Evolutionary conservation across 1,140 invertebrate species (phyloP).

Genomic region (Drosophila pseudoananassae): DNA sequence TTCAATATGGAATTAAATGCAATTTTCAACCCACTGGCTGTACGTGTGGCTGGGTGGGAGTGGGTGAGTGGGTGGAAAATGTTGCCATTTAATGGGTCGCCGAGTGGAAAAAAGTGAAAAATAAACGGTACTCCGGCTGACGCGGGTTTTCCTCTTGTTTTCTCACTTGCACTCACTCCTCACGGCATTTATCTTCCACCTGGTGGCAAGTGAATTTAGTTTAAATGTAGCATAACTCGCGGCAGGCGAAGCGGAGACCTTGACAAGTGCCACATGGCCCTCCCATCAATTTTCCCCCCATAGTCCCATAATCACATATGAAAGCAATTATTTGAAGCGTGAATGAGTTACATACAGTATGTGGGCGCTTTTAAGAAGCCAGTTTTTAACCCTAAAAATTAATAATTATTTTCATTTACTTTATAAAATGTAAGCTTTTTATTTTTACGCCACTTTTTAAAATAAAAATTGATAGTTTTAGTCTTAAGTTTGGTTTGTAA

Average conservation of each 20-base stretch:
- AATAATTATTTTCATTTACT: neutral
- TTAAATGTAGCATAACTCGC: slow-evolving; percentile 61
- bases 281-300: neutral
- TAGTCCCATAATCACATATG: slow-evolving; percentile 57
- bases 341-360: neutral
- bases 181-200: slow-evolving; percentile 9
- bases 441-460: neutral
- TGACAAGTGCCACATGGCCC: slow-evolving; percentile 18
- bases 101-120: slow-evolving; percentile 73
- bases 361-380: neutral
- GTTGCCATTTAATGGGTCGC: slow-evolving; percentile 65
- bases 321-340: slow-evolving; percentile 39
- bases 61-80: slow-evolving; percentile 20
- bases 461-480: neutral
- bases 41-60: neutral
- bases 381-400: neutral
- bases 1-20: slow-evolving; percentile 63
- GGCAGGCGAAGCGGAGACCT: slow-evolving; percentile 41
- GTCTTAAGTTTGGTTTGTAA: neutral
- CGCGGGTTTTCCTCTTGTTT: slow-evolving; percentile 9
- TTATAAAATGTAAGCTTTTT: too few species aligned
- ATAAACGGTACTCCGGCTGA: slow-evolving; percentile 30
- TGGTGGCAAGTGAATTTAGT: slow-evolving; percentile 51
- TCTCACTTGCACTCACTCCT: slow-evolving; percentile 15
- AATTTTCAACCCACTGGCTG: slow-evolving; percentile 34